A percentile compares a stretch with the other conserved stretches of the same genome.
phyloP scores from a whole-genome alignment of 1,140 invertebrate genomes.

The Copidosoma floridanum region DNA sequence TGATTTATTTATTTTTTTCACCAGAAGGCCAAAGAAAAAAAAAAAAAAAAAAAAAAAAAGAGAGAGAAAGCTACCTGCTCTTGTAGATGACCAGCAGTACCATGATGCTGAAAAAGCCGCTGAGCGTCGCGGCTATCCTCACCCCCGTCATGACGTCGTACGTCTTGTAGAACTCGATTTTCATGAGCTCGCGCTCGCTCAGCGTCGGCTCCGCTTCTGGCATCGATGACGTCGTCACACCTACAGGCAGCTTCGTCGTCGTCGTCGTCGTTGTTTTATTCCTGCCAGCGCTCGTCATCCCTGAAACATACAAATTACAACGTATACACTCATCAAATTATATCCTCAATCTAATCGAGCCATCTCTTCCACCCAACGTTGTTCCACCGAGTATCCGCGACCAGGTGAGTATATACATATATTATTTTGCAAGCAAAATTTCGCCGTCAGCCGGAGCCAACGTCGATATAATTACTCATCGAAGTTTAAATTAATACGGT shows the following conservation, averaged over 20 bases:
- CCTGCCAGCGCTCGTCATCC: slow-evolving; percentile 50
- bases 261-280: slow-evolving; percentile 35
- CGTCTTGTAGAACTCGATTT: slow-evolving; percentile 80
- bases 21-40: too few relatives aligned
- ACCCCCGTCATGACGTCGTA: slow-evolving; percentile 90
- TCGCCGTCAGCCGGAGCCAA: too few relatives aligned
- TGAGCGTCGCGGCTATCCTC: slow-evolving; percentile 82
- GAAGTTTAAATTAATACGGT: too few relatives aligned
- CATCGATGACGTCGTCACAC: slow-evolving; percentile 41
- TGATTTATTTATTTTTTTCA: too few relatives aligned
- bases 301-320: slow-evolving; percentile 23
- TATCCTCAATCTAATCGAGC: too few relatives aligned
- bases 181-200: slow-evolving; percentile 61
- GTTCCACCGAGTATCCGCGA: too few relatives aligned
- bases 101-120: slow-evolving; percentile 85
- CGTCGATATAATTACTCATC: too few relatives aligned
- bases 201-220: slow-evolving; percentile 50
- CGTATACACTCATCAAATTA: too few relatives aligned
- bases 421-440: too few relatives aligned
- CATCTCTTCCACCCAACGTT: too few relatives aligned
- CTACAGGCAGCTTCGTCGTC: slow-evolving; percentile 22
- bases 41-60: background rate
- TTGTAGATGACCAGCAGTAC: slow-evolving; percentile 85
- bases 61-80: slow-evolving; percentile 62
- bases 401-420: too few relatives aligned